A percentile compares a stretch with the other conserved stretches of the same genome.
Conservation (phyloP, 2,888 invertebrate species). For the Himalopsyche kuldschensis region DNA sequence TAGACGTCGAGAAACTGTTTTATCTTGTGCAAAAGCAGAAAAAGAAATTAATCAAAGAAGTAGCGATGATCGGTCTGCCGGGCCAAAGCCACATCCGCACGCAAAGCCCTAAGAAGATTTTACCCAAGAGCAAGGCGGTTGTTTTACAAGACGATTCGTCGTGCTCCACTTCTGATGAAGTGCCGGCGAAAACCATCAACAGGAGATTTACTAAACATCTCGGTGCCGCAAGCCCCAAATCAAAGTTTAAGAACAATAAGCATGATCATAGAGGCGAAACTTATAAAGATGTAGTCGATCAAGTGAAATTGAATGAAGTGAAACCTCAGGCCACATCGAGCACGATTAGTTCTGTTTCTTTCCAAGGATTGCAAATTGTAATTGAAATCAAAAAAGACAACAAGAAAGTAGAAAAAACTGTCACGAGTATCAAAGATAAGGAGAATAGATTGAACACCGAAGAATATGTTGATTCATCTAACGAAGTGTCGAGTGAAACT, state of each 20-base stretch:
- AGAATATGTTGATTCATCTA: conserved; percentile 21
- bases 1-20: neutral
- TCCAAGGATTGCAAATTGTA: conserved; percentile 33
- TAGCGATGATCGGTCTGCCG: conserved; percentile 3
- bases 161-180: conserved; percentile 25
- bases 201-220: conserved; percentile 43
- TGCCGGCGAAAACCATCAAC: neutral
- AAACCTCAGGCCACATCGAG: neutral
- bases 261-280: neutral
- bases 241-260: neutral
- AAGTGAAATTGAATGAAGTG: neutral
- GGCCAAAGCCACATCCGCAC: neutral
- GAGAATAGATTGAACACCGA: neutral
- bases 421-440: neutral
- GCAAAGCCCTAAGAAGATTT: neutral
- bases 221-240: conserved; percentile 41
- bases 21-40: conserved; percentile 21
- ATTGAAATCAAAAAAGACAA: conserved; percentile 27
- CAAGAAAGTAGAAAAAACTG: conserved; percentile 2
- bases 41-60: conserved; percentile 16
- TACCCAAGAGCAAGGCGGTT: neutral
- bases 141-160: neutral
- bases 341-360: conserved; percentile 24
- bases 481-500: conserved; percentile 28
- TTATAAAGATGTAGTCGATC: neutral